Evolutionary conservation across 2,888 invertebrate species (phyloP).

Genomic region (Unio pictorum): DNA sequence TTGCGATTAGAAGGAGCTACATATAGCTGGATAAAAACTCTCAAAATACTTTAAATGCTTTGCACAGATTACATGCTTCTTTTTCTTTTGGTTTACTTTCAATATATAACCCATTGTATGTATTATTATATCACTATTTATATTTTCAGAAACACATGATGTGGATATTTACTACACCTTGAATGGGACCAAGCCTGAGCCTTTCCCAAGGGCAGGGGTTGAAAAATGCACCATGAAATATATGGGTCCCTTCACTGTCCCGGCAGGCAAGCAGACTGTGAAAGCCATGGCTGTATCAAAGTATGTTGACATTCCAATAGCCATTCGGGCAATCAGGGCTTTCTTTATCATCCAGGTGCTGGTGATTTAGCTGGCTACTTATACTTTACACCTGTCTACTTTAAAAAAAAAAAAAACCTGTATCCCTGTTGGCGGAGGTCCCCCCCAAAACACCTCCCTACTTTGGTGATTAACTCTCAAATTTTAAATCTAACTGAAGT

Average conservation of each 20-base stretch:
- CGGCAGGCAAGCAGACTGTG: constrained; percentile 69
- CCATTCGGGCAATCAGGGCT: too few relatives aligned
- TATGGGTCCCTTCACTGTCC: constrained; percentile 68
- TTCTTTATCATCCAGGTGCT: too few relatives aligned
- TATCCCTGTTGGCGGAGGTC: too few relatives aligned
- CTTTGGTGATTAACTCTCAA: too few relatives aligned
- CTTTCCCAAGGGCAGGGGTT: constrained; percentile 64
- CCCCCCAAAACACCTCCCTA: too few relatives aligned
- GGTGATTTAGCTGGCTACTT: too few relatives aligned
- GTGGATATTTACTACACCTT: constrained; percentile 70
- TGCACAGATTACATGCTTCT: background rate
- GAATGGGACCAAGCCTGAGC: constrained; percentile 71
- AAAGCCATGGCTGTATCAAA: constrained; percentile 69
- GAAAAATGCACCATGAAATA: constrained; percentile 68
- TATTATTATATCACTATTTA: constrained; percentile 1
- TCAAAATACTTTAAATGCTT: too few relatives aligned
- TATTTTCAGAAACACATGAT: constrained; percentile 62
- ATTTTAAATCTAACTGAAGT: too few relatives aligned
- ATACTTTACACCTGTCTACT: too few relatives aligned
- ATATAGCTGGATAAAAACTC: too few relatives aligned
- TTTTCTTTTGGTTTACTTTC: background rate
- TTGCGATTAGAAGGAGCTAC: too few relatives aligned
- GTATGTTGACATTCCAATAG: constrained; percentile 43
- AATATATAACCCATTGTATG: background rate
- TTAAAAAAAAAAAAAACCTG: too few relatives aligned